Conservation (phyloP, 2,113 vertebrate species). For the Tragelaphus imberbis region DNA sequence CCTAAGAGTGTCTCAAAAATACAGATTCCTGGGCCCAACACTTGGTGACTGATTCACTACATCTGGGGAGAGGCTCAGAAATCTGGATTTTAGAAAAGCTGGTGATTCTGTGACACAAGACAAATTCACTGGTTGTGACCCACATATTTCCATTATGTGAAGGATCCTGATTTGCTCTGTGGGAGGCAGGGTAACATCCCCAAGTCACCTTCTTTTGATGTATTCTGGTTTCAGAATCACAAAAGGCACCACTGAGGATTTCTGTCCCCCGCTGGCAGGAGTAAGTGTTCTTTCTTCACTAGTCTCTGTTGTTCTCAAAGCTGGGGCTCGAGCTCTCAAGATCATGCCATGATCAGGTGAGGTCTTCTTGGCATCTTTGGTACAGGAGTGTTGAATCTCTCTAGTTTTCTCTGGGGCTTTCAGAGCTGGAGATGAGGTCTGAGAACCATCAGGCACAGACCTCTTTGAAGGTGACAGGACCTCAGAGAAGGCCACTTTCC, state of each 20-base stretch:
- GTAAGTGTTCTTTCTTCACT: not conserved
- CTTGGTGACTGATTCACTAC: not conserved
- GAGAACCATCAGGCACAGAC: not conserved
- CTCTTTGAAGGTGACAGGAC: constrained; percentile 76
- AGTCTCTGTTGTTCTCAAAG: not conserved
- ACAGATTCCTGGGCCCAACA: not conserved
- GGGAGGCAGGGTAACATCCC: not conserved
- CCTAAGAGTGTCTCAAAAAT: not conserved
- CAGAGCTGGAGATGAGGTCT: not conserved
- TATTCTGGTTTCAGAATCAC: constrained; percentile 27
- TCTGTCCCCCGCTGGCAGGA: not conserved
- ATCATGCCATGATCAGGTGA: not conserved
- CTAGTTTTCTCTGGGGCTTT: constrained; percentile 18
- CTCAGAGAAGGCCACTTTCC: constrained; percentile 72
- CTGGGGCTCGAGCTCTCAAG: constrained; percentile 25
- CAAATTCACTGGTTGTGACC: not conserved
- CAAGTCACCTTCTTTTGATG: constrained; percentile 44
- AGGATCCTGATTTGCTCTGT: not conserved
- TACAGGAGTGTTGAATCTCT: not conserved
- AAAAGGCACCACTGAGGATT: not conserved
- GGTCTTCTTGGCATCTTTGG: not conserved
- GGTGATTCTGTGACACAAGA: not conserved
- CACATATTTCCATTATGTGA: not conserved
- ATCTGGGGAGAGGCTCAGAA: not conserved
- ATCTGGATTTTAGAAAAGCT: constrained; percentile 6